A percentile compares a stretch with the other conserved stretches of the same genome.
phyloP scores from a whole-genome alignment of 23 tunicate genomes.

The Diplosoma virens region DNA sequence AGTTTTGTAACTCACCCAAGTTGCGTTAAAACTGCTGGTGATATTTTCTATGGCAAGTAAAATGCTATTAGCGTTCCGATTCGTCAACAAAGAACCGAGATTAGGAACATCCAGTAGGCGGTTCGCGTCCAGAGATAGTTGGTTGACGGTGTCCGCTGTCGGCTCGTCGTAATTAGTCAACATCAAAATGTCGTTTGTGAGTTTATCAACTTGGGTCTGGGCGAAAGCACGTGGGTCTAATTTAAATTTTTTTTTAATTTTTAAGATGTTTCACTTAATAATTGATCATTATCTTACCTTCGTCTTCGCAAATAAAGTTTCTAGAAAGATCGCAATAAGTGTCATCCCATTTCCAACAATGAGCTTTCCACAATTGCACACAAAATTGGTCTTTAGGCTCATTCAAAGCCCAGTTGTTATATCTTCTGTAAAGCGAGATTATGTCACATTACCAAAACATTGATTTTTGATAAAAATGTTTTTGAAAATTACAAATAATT shows the following conservation, averaged over 20 bases:
- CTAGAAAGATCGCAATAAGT: constrained; percentile 34
- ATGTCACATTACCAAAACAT: too few relatives aligned
- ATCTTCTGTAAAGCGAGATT: constrained; percentile 4
- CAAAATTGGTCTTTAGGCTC: constrained; percentile 24
- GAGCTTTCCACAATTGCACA: constrained; percentile 47
- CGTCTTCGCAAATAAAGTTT: constrained; percentile 40
- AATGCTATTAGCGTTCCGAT: not conserved
- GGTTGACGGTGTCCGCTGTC: not conserved
- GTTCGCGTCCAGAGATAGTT: constrained; percentile 5
- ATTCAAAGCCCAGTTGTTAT: constrained; percentile 20
- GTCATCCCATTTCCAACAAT: constrained; percentile 53
- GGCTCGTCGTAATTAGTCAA: not conserved
- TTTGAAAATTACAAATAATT: too few relatives aligned
- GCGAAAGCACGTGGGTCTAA: constrained; percentile 43
- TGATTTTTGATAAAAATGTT: too few relatives aligned
- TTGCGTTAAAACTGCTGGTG: constrained; percentile 28
- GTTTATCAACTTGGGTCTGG: not conserved
- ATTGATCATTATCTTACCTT: constrained; percentile 6
- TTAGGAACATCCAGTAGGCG: constrained; percentile 11
- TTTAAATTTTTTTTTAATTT: not conserved
- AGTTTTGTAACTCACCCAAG: not conserved
- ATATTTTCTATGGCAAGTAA: constrained; percentile 42
- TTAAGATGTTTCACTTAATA: not conserved
- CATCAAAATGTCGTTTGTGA: not conserved
- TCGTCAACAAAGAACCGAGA: not conserved